Percentiles rank a stretch among this genome's conserved stretches.
These are phyloP conservation scores for Dryocosmus kuriphilus DNA, from an alignment of 2,888 invertebrate genomes.

Conservation along the genomic window DNA sequence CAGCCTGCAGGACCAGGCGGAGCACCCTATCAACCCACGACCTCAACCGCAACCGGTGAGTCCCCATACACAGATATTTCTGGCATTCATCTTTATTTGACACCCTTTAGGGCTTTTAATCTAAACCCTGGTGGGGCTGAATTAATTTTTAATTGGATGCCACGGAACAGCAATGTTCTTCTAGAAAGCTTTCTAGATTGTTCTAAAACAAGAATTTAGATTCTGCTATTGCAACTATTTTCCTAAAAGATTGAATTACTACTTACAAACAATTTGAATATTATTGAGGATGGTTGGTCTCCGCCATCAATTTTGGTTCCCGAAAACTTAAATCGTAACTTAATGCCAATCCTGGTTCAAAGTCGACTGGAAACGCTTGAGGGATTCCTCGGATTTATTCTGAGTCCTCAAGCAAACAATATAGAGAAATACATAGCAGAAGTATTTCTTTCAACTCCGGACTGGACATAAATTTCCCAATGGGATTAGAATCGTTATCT, in stretches of 20 bases:
- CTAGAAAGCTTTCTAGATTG: background rate
- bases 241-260: too few species aligned
- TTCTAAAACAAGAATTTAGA: background rate
- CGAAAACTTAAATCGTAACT: too few species aligned
- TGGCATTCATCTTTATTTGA: conserved; percentile 23
- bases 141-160: conserved; percentile 35
- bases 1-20: conserved; percentile 79
- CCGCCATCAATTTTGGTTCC: too few species aligned
- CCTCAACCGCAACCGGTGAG: conserved; percentile 83
- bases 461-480: background rate
- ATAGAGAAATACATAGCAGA: background rate
- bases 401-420: background rate
- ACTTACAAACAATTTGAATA: too few species aligned
- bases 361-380: too few species aligned
- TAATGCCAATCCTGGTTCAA: too few species aligned
- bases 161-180: background rate
- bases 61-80: conserved; percentile 66
- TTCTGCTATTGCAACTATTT: background rate
- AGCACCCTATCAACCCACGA: conserved; percentile 78
- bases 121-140: conserved; percentile 21
- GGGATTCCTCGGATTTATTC: too few species aligned
- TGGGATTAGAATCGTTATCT: background rate
- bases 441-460: background rate
- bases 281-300: too few species aligned
- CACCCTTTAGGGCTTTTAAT: conserved; percentile 29